phyloP scores from a whole-genome alignment of 2,113 vertebrate genomes.

The Bubalus kerabau region DNA sequence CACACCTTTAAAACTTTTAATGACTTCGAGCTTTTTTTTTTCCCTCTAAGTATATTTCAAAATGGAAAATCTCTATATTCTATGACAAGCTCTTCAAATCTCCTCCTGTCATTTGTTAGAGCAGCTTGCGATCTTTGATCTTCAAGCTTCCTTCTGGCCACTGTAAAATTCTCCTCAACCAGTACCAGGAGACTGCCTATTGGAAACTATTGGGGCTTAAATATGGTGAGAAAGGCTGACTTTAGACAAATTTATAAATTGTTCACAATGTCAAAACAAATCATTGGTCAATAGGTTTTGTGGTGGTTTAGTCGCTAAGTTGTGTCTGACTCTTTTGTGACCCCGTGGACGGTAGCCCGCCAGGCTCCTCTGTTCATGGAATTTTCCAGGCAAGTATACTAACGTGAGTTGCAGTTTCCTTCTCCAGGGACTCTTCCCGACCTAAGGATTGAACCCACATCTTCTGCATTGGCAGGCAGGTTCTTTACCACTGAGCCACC shows the following conservation, averaged over 20 bases:
- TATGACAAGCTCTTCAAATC: constrained; percentile 45
- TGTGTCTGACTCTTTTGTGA: neutral
- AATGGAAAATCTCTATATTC: constrained; percentile 29
- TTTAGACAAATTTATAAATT: neutral
- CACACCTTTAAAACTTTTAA: neutral
- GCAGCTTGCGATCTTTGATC: neutral
- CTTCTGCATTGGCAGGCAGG: neutral
- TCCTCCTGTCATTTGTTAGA: neutral
- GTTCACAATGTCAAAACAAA: neutral
- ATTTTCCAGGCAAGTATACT: neutral
- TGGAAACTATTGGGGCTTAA: neutral
- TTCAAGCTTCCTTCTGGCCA: neutral
- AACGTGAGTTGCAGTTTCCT: neutral
- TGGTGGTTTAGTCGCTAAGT: neutral
- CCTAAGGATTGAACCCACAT: fast-evolving
- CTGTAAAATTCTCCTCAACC: neutral
- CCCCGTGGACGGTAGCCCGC: neutral
- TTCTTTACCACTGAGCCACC: neutral
- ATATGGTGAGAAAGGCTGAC: neutral
- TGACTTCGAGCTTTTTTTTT: neutral
- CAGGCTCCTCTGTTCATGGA: neutral
- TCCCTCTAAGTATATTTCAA: constrained; percentile 41
- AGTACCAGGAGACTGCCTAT: neutral
- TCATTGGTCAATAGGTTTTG: neutral
- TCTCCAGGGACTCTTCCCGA: neutral